These are phyloP conservation scores for Euplagia quadripunctaria DNA, from an alignment of 2,888 invertebrate genomes.

Conservation along the genomic window DNA sequence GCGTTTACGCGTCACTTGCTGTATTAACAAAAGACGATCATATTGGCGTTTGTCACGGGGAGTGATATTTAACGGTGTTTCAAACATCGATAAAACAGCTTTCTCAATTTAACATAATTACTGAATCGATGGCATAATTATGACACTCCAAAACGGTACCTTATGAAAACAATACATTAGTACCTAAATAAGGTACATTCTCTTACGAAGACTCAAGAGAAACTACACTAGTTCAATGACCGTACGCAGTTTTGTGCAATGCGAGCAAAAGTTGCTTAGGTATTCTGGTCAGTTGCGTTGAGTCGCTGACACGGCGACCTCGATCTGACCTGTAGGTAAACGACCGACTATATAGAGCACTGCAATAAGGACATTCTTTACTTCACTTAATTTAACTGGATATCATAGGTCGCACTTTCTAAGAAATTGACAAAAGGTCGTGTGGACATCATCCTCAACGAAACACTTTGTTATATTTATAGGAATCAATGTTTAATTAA, in stretches of 20 bases:
- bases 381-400: conserved; percentile 24
- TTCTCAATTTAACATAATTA: no score
- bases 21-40: no score
- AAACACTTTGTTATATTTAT: background rate
- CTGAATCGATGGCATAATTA: no score
- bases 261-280: conserved; percentile 70
- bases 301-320: conserved; percentile 67
- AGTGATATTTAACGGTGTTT: no score
- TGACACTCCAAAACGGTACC: no score
- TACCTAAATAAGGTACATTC: conserved; percentile 19
- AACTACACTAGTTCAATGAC: conserved; percentile 63
- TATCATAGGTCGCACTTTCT: background rate
- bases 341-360: conserved; percentile 62
- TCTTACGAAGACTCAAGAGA: conserved; percentile 45
- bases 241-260: conserved; percentile 71
- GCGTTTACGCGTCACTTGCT: no score
- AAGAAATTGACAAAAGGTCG: background rate
- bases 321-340: conserved; percentile 71
- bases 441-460: background rate
- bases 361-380: conserved; percentile 53
- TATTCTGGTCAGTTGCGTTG: conserved; percentile 69
- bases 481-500: background rate
- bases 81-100: no score
- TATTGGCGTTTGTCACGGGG: no score
- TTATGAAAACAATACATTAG: conserved; percentile 21